Conservation (phyloP, 2,888 invertebrate genomes). For the Aspidiotus rigidus region DNA sequence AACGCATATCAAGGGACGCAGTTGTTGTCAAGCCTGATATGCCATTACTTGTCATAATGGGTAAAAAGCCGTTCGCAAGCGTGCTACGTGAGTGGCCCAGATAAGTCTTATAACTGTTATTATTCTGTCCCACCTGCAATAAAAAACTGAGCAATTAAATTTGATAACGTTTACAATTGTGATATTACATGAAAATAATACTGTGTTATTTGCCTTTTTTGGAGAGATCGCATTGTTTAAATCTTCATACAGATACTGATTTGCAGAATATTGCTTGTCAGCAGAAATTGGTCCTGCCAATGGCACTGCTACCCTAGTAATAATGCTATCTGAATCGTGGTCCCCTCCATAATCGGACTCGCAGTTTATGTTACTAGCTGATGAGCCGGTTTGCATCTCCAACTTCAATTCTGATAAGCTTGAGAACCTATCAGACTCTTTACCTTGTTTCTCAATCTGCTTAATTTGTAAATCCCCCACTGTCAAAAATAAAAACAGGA, state of each 20-base stretch:
- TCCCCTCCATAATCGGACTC: slow-evolving; percentile 48
- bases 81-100: slow-evolving; percentile 69
- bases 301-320: slow-evolving; percentile 56
- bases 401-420: slow-evolving; percentile 87
- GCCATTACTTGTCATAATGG: slow-evolving; percentile 39
- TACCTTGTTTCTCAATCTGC: slow-evolving; percentile 39
- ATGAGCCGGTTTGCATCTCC: slow-evolving; percentile 74
- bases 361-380: slow-evolving; percentile 56
- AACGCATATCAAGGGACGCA: slow-evolving; percentile 53
- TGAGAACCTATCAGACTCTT: slow-evolving; percentile 72
- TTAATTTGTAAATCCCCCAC: slow-evolving; percentile 15
- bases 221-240: slow-evolving; percentile 70
- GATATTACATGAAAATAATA: too few species aligned
- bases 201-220: slow-evolving; percentile 48
- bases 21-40: slow-evolving; percentile 42
- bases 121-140: slow-evolving; percentile 65
- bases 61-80: slow-evolving; percentile 40
- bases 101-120: slow-evolving; percentile 77
- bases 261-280: slow-evolving; percentile 44
- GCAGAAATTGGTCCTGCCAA: slow-evolving; percentile 66
- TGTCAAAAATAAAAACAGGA: too few species aligned
- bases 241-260: slow-evolving; percentile 63
- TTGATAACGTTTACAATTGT: too few species aligned
- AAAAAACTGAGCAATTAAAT: slow-evolving; percentile 32
- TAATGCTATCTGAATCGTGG: slow-evolving; percentile 53